phyloP scores from a whole-genome alignment of 92 coral and sea anemone species.

The Zoanthus solanderi region DNA sequence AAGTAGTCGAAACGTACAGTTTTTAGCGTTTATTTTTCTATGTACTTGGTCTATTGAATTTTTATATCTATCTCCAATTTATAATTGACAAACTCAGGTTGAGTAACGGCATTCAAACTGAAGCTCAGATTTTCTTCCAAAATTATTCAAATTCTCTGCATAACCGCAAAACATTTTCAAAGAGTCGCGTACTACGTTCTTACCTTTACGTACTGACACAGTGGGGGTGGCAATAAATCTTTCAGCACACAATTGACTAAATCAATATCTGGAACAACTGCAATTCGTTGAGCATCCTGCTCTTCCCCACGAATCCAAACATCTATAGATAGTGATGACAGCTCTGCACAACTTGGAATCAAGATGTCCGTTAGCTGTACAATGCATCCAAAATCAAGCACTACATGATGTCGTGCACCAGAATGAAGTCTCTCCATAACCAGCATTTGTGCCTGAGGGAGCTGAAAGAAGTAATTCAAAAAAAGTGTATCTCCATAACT shows the following conservation, averaged over 20 bases:
- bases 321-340: slow-evolving; percentile 91
- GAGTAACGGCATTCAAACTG: too few relatives aligned
- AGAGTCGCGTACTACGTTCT: background rate
- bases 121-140: too few relatives aligned
- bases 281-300: slow-evolving; percentile 87
- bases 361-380: slow-evolving; percentile 92
- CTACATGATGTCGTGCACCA: slow-evolving; percentile 98
- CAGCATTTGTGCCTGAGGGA: slow-evolving; percentile 87
- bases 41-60: too few relatives aligned
- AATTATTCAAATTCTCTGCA: too few relatives aligned
- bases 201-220: slow-evolving; percentile 95
- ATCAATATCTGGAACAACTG: slow-evolving; percentile 92
- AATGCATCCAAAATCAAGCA: slow-evolving; percentile 91
- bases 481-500: background rate
- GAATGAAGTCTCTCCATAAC: slow-evolving; percentile 97
- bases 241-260: slow-evolving; percentile 83
- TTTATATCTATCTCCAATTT: too few relatives aligned
- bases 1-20: too few relatives aligned
- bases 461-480: slow-evolving; percentile 54
- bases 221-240: slow-evolving; percentile 92
- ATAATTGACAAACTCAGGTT: too few relatives aligned
- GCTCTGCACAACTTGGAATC: slow-evolving; percentile 91
- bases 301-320: slow-evolving; percentile 92
- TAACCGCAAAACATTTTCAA: too few relatives aligned
- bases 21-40: too few relatives aligned